These are phyloP conservation scores for Heliconius hortense DNA, from an alignment of 2,888 invertebrate species.

Conservation along the genomic window DNA sequence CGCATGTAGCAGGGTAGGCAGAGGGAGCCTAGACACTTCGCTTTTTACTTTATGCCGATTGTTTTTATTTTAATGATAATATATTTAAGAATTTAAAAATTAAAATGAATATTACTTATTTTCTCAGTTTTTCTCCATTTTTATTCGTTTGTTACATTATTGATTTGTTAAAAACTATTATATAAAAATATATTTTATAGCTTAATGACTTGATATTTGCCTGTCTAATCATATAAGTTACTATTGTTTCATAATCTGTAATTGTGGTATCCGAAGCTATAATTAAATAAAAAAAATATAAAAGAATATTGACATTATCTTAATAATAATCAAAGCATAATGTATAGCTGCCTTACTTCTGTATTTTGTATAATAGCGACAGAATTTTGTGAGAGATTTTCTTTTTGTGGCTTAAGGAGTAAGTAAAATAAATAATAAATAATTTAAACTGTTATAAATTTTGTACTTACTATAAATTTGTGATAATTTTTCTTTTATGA, in stretches of 20 bases:
- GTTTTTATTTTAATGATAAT: no score
- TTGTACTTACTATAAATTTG: background rate
- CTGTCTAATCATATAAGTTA: background rate
- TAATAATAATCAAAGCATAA: slow-evolving; percentile 47
- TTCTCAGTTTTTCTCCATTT: background rate
- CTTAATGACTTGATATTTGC: no score
- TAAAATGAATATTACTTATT: no score
- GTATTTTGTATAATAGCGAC: slow-evolving; percentile 91
- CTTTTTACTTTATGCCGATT: background rate
- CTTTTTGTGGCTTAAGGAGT: slow-evolving; percentile 91
- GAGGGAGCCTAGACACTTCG: background rate
- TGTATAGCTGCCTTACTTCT: slow-evolving; percentile 82
- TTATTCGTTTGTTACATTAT: background rate
- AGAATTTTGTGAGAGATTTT: slow-evolving; percentile 93
- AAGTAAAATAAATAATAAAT: slow-evolving; percentile 52
- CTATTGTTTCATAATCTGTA: slow-evolving; percentile 1
- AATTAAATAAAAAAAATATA: no score
- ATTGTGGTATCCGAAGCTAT: no score
- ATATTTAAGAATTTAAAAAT: no score
- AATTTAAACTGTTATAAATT: background rate
- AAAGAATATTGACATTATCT: background rate
- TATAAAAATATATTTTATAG: no score
- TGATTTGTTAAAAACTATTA: background rate
- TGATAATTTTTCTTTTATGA: background rate
- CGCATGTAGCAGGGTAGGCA: background rate